These are phyloP conservation scores for Poeciliopsis presidionis DNA, from an alignment of 2,797 vertebrate genomes.

Conservation along the genomic window DNA sequence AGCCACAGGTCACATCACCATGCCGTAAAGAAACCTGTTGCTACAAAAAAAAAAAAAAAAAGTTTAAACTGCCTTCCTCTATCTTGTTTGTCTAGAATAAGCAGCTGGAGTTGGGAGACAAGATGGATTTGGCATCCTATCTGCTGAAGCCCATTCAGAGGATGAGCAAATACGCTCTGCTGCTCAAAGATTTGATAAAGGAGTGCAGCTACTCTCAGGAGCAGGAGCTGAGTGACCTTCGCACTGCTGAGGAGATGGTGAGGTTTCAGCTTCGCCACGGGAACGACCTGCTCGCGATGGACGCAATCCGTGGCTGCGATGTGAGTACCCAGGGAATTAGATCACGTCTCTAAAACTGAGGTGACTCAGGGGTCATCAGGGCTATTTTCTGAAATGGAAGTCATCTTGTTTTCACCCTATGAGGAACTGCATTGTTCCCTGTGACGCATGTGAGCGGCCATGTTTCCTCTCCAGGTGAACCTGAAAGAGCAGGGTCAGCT, in stretches of 20 bases:
- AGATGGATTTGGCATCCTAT: slow-evolving; percentile 89
- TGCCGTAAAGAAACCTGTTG: neutral
- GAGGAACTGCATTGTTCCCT: slow-evolving; percentile 62
- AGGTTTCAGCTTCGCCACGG: slow-evolving; percentile 90
- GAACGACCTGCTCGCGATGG: slow-evolving; percentile 89
- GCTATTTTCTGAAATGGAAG: slow-evolving; percentile 47
- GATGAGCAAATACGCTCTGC: slow-evolving; percentile 88
- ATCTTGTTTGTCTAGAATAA: slow-evolving; percentile 71
- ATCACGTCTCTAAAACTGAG: neutral
- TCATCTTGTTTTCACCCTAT: slow-evolving; percentile 46
- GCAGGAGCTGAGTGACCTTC: slow-evolving; percentile 85
- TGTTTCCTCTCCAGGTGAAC: slow-evolving; percentile 83
- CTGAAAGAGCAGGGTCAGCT: slow-evolving; percentile 89
- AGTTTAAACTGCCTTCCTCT: neutral
- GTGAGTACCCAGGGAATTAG: slow-evolving; percentile 68
- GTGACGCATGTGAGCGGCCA: slow-evolving; percentile 53
- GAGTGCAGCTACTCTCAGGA: slow-evolving; percentile 82
- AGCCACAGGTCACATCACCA: neutral
- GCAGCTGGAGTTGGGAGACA: slow-evolving; percentile 84
- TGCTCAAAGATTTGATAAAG: slow-evolving; percentile 87
- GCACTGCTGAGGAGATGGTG: slow-evolving; percentile 84
- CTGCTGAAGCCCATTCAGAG: slow-evolving; percentile 89
- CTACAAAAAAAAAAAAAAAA: neutral
- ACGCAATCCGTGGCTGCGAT: slow-evolving; percentile 86
- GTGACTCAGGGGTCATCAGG: slow-evolving; percentile 12